Evolutionary conservation across 2,888 invertebrate species (phyloP).

Genomic region (Cheilosia grossa): DNA sequence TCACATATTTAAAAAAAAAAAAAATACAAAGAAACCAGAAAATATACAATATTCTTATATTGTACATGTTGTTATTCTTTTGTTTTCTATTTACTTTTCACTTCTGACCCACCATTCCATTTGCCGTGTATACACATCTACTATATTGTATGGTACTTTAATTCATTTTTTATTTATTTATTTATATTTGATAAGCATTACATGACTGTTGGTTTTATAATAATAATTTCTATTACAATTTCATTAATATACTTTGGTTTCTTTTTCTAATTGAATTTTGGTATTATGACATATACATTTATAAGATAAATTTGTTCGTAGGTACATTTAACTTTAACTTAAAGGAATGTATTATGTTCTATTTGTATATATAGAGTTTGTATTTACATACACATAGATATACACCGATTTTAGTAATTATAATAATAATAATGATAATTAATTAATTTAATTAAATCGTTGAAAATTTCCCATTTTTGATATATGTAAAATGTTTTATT

Average conservation of each 20-base stretch:
- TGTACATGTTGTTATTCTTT: conserved; percentile 14
- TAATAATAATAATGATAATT: conserved; percentile 59
- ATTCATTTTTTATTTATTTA: conserved; percentile 35
- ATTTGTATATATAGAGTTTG: conserved; percentile 63
- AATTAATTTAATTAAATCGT: conserved; percentile 72
- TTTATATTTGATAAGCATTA: conserved; percentile 49
- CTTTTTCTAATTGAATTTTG: conserved; percentile 63
- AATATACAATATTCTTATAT: conserved; percentile 20
- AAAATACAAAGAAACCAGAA: conserved; percentile 49
- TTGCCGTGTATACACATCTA: conserved; percentile 24
- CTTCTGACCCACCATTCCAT: conserved; percentile 36
- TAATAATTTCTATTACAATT: conserved; percentile 50
- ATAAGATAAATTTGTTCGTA: conserved; percentile 68
- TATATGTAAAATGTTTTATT: conserved; percentile 38
- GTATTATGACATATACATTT: conserved; percentile 73
- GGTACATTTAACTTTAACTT: conserved; percentile 71
- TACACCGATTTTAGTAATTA: conserved; percentile 68
- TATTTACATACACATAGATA: conserved; percentile 74
- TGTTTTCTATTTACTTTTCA: conserved; percentile 4
- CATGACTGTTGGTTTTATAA: conserved; percentile 41
- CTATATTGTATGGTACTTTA: conserved; percentile 27
- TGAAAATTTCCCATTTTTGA: conserved; percentile 62
- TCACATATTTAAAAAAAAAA: neutral
- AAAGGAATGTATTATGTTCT: conserved; percentile 46
- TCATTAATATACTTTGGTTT: conserved; percentile 59